Percentiles rank a stretch among this genome's conserved stretches.
Conservation (phyloP, 2,797 vertebrate genomes). For the Agapornis canus region DNA sequence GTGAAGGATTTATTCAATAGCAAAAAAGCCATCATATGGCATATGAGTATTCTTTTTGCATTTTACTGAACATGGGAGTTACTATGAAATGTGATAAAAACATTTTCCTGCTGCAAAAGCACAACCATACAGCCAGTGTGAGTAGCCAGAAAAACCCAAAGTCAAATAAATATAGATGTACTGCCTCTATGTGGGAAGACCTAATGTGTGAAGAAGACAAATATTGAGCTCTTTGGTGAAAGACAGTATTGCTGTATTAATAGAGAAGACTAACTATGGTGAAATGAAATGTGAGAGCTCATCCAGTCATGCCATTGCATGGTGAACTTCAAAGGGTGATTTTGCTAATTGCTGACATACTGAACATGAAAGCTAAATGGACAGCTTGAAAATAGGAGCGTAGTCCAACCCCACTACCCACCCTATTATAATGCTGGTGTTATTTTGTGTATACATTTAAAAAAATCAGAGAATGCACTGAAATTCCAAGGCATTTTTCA, state of each 20-base stretch:
- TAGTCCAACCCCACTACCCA: neutral
- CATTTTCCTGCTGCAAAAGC: slow-evolving; percentile 17
- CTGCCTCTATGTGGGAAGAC: neutral
- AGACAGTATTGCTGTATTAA: neutral
- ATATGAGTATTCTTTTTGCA: accelerated
- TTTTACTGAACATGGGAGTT: neutral
- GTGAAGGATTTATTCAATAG: neutral
- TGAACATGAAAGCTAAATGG: neutral
- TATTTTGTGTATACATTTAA: neutral
- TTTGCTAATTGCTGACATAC: neutral
- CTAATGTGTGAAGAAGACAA: neutral
- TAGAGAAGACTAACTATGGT: neutral
- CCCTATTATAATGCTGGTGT: accelerated
- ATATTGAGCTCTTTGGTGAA: neutral
- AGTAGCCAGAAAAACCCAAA: neutral
- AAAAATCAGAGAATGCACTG: neutral
- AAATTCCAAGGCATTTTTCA: neutral
- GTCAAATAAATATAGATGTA: neutral
- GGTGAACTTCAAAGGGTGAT: neutral
- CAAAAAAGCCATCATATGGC: neutral
- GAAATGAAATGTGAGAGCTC: neutral
- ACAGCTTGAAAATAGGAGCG: accelerated
- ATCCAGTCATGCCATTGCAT: too few species aligned
- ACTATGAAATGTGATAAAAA: neutral
- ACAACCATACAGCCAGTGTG: neutral